Conservation (phyloP, 2,113 vertebrate species). For the Seriola aureovittata region DNA sequence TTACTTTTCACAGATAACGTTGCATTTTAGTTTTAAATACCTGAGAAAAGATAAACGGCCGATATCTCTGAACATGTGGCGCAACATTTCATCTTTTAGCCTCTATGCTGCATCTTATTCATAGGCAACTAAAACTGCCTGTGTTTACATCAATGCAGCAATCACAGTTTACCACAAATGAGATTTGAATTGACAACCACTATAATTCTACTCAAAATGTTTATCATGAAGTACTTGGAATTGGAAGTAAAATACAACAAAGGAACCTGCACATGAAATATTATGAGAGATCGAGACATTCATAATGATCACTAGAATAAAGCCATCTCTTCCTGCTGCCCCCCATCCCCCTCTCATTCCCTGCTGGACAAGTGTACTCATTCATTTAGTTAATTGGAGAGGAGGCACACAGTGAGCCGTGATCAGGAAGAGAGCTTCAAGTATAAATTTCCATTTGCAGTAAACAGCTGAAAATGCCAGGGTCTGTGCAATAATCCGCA, state of each 20-base stretch:
- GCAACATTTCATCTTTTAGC: background rate
- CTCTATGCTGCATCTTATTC: background rate
- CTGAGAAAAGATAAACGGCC: background rate
- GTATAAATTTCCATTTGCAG: conserved; percentile 44
- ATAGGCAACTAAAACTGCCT: background rate
- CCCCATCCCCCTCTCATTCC: background rate
- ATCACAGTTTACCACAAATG: background rate
- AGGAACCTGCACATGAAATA: background rate
- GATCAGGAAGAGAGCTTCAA: conserved; percentile 33
- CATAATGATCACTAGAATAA: background rate
- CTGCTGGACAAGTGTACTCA: conserved; percentile 2
- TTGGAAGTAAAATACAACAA: background rate
- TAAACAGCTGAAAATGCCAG: conserved; percentile 33
- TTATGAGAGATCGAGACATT: background rate
- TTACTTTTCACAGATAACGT: background rate
- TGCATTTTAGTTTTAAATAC: background rate
- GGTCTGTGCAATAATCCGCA: background rate
- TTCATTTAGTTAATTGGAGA: conserved; percentile 42
- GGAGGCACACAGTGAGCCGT: conserved; percentile 5
- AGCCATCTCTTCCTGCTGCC: background rate
- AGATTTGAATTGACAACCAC: background rate
- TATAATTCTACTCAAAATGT: background rate
- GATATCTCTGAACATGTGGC: background rate
- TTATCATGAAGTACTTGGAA: background rate
- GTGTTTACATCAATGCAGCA: background rate